Base-by-base conservation (phyloP, 2,113 vertebrate genomes). In the Mus spicilegus region DNA sequence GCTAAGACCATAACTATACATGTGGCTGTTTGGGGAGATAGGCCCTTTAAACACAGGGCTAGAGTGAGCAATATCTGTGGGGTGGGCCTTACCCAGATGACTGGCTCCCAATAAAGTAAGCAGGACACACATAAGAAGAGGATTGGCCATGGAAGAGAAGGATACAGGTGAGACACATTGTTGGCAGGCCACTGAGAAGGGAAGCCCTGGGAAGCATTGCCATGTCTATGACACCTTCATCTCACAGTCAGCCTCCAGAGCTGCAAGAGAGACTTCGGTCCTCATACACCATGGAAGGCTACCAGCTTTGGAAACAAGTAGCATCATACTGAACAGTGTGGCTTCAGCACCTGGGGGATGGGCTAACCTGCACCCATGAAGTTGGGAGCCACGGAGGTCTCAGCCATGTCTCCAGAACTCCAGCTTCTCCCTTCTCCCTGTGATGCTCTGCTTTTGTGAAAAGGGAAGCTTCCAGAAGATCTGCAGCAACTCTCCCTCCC, bases 111-210 rank as follows among this genome's bases (percentile, higher is more conserved):
- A 11, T 4, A 7, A 16, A 90, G 58, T 42, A 3, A 46, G 7
- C 20, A 28, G 46, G 26, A 54, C 10, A 0, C n/a, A n/a, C 80
- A 65, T 33, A 51, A 36, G 0, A 1, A 8, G 14, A 16, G 54
- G 17, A 16, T 5, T 0, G n/a, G 1, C n/a, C 5, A 0, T 0
- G 14, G 3, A 33, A 26, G 8, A 54, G 3, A 33, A 26, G 8
- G 63, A 30, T 14, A 12, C 4, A 42, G 80, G 58, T 30, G 12
- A 70, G 69, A 51, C 13, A 39, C 36, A 5, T 17, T 17, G 9
- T 67, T 39, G 28, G 9, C 17, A 85, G 42, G 63, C 65, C 5
- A 3, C 63, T 16, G 85, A 56, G 67, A 39, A 67, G 30, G 46
- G 36, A 17, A 33, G 24, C 77, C 61, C 22, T 12, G 0, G n/a